These are phyloP conservation scores for Urocynchramus pylzowi DNA, from an alignment of 2,113 vertebrate genomes.

Conservation along the genomic window DNA sequence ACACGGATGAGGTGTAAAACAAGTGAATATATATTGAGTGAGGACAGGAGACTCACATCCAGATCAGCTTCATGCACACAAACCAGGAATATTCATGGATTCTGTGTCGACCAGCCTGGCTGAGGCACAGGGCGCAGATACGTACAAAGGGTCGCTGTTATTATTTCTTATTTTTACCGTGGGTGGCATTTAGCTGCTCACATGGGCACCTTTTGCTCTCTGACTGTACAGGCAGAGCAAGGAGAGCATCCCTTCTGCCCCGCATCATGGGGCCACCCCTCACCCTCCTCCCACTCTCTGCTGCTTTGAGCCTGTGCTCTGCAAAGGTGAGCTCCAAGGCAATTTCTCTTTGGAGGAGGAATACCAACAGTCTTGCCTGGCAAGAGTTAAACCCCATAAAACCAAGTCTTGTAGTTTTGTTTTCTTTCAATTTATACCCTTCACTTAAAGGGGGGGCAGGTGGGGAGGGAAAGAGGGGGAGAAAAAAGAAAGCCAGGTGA, in stretches of 20 bases:
- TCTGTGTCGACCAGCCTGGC: fast-evolving
- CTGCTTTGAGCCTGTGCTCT: not conserved
- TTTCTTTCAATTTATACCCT: constrained; percentile 75
- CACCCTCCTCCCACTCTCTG: fast-evolving
- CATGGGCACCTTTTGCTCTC: not conserved
- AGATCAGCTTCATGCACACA: not conserved
- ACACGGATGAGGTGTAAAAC: not conserved
- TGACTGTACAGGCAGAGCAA: not conserved
- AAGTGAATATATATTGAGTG: not conserved
- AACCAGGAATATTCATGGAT: not conserved
- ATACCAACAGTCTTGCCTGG: not conserved
- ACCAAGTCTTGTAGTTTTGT: constrained; percentile 64
- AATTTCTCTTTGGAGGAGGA: not conserved
- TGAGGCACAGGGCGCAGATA: not conserved
- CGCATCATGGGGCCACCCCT: fast-evolving
- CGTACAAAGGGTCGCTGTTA: not conserved
- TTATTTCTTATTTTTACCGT: not conserved
- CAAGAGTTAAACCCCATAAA: constrained; percentile 67
- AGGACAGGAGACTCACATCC: not conserved
- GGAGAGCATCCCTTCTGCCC: not conserved
- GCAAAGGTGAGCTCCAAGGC: not conserved
- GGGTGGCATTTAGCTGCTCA: not conserved
- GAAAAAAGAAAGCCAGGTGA: constrained; percentile 54
- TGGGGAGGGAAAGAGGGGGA: not conserved
- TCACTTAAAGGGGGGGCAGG: constrained; percentile 35